A percentile compares a stretch with the other conserved stretches of the same genome.
These are phyloP conservation scores for Dryomyza anilis DNA, from an alignment of 2,888 invertebrate species.

Conservation along the genomic window DNA sequence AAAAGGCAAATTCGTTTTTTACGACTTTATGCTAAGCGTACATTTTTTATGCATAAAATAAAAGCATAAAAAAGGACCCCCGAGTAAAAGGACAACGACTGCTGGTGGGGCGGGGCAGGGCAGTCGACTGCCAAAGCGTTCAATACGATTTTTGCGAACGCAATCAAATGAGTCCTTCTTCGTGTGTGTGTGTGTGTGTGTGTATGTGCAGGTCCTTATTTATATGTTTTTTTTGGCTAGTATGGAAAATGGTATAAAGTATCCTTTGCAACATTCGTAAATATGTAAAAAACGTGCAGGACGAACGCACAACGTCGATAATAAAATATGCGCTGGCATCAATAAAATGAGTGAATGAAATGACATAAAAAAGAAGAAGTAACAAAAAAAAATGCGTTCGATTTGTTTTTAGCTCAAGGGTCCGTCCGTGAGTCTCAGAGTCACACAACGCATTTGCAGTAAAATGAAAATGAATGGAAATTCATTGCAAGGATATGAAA, in stretches of 20 bases:
- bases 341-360: conserved; percentile 24
- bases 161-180: background rate
- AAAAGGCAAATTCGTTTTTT: conserved; percentile 25
- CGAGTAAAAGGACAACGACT: conserved; percentile 10
- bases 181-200: background rate
- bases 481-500: conserved; percentile 20
- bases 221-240: conserved; percentile 10
- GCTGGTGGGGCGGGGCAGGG: background rate
- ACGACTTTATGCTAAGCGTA: conserved; percentile 11
- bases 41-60: conserved; percentile 22
- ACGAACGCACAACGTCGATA: background rate
- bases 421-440: conserved; percentile 13
- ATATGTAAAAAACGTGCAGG: conserved; percentile 13
- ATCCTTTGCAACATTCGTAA: conserved; percentile 1
- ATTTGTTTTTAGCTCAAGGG: conserved; percentile 1
- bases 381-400: background rate
- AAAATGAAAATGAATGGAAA: conserved; percentile 18
- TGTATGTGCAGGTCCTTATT: conserved; percentile 17
- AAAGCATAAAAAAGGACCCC: conserved; percentile 17
- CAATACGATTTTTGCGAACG: background rate
- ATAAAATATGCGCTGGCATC: conserved; percentile 23
- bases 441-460: conserved; percentile 18
- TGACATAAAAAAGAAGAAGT: conserved; percentile 7
- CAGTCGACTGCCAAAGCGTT: background rate
- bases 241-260: conserved; percentile 17